Evolutionary conservation across 2,888 invertebrate genomes (phyloP).

Genomic region (Rhamnusium bicolor): DNA sequence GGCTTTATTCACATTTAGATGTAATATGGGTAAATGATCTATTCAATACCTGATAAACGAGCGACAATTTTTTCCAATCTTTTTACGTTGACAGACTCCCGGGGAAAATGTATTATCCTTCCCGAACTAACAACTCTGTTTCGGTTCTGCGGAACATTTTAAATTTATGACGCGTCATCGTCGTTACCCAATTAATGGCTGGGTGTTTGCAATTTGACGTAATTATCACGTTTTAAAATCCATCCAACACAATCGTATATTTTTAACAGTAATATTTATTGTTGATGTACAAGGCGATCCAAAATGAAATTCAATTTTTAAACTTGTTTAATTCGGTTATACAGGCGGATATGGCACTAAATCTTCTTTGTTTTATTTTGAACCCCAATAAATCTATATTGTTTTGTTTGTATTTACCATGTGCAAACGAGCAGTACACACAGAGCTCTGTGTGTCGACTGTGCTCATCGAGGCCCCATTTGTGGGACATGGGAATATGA

Average conservation of each 20-base stretch:
- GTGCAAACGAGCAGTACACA: too few relatives aligned
- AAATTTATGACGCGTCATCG: constrained; percentile 15
- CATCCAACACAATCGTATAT: too few relatives aligned
- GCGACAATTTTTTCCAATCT: constrained; percentile 24
- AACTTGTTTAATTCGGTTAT: too few relatives aligned
- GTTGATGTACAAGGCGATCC: too few relatives aligned
- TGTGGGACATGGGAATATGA: too few relatives aligned
- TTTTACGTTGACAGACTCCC: background rate
- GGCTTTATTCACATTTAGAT: constrained; percentile 19
- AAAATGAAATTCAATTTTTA: too few relatives aligned
- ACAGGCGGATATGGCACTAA: too few relatives aligned
- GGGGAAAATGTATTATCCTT: background rate
- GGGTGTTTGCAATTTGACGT: background rate
- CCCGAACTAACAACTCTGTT: constrained; percentile 9
- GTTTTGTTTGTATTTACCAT: too few relatives aligned
- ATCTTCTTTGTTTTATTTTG: too few relatives aligned
- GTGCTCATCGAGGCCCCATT: too few relatives aligned
- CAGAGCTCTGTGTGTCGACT: too few relatives aligned
- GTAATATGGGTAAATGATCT: constrained; percentile 28
- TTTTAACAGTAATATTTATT: background rate
- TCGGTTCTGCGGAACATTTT: background rate
- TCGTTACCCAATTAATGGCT: background rate
- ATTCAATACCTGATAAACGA: constrained; percentile 30
- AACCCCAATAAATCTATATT: too few relatives aligned
- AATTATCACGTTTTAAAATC: background rate